A percentile compares a stretch with the other conserved stretches of the same genome.
Evolutionary conservation across 2,888 invertebrate species (phyloP).

Genomic region (Himalopsyche tibetana): DNA sequence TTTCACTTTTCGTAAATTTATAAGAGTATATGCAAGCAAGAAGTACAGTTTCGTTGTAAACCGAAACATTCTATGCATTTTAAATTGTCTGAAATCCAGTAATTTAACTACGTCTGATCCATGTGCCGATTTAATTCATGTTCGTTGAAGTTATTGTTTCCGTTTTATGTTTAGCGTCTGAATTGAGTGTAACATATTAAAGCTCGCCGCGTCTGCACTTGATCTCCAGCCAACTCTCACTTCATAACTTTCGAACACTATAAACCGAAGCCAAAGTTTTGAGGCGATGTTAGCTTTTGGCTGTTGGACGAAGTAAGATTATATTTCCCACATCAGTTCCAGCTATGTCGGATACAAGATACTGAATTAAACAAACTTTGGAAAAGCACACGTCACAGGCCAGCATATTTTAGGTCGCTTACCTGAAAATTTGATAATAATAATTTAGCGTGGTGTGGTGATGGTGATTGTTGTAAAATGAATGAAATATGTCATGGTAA

Average conservation of each 20-base stretch:
- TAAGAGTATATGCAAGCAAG: too few relatives aligned
- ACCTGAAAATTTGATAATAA: not conserved
- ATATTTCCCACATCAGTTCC: constrained; percentile 52
- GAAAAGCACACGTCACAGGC: not conserved
- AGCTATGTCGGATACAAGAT: constrained; percentile 54
- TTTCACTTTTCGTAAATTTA: too few relatives aligned
- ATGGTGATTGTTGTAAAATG: too few relatives aligned
- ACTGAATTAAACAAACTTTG: constrained; percentile 47
- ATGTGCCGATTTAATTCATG: constrained; percentile 12
- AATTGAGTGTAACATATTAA: constrained; percentile 51
- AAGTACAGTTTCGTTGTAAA: too few relatives aligned
- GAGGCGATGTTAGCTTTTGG: constrained; percentile 32
- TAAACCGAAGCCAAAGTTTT: constrained; percentile 57
- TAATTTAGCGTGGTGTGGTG: not conserved
- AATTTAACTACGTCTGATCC: not conserved
- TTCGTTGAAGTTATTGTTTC: constrained; percentile 31
- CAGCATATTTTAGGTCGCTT: not conserved
- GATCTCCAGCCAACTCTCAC: constrained; percentile 54
- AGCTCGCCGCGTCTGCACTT: constrained; percentile 62
- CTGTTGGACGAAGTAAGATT: constrained; percentile 59
- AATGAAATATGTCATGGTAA: too few relatives aligned
- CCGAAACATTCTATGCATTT: not conserved
- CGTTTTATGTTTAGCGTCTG: constrained; percentile 36
- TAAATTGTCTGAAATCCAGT: not conserved
- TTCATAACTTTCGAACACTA: constrained; percentile 58